A percentile compares a stretch with the other conserved stretches of the same genome.
These are phyloP conservation scores for Microtus californicus DNA, from an alignment of 2,797 vertebrate species.

Conservation along the genomic window DNA sequence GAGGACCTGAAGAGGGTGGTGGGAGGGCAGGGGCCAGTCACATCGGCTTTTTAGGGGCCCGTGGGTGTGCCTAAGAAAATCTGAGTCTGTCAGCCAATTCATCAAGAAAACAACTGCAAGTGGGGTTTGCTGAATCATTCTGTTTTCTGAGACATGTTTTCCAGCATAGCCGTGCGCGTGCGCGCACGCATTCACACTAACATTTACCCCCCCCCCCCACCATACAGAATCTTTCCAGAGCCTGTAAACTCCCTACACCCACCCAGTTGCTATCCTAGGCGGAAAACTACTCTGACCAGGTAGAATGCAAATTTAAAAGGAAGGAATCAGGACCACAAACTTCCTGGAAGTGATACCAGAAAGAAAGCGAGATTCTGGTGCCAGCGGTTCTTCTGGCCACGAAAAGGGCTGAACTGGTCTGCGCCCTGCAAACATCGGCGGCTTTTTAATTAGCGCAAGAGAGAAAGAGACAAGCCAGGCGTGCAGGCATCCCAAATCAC, in stretches of 20 bases:
- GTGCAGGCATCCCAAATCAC: background rate
- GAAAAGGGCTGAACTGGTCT: background rate
- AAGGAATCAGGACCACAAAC: background rate
- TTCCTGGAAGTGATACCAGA: background rate
- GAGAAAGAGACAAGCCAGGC: background rate
- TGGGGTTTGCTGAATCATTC: background rate
- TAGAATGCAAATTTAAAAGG: background rate
- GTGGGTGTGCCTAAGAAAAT: conserved; percentile 53
- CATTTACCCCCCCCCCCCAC: background rate
- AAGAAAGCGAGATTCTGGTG: background rate
- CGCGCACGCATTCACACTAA: fast-evolving
- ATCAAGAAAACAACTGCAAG: conserved; percentile 42
- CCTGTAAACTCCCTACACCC: background rate
- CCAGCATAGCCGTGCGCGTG: background rate
- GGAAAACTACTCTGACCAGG: background rate
- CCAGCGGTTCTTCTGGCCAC: background rate
- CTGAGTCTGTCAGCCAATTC: conserved; percentile 30
- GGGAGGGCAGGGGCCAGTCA: conserved; percentile 38
- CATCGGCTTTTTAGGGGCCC: background rate
- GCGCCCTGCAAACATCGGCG: too few species aligned
- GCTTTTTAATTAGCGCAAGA: conserved; percentile 32
- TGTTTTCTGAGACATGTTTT: conserved; percentile 25
- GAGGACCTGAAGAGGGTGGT: conserved; percentile 6
- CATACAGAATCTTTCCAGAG: background rate
- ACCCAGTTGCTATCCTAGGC: background rate